These are phyloP conservation scores for Herpailurus yagouaroundi DNA, from an alignment of 2,113 vertebrate genomes.

Conservation along the genomic window DNA sequence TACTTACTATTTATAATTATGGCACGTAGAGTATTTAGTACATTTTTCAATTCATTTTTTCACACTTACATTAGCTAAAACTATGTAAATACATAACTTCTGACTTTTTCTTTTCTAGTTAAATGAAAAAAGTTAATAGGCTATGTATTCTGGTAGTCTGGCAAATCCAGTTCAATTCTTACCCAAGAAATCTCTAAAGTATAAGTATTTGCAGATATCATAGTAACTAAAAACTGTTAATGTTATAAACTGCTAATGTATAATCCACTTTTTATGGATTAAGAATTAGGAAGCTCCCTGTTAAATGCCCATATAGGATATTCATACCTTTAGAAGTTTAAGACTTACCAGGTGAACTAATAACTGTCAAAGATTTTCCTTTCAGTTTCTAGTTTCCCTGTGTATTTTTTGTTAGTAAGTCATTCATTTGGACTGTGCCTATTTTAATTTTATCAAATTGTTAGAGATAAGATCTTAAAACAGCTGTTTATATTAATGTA, in stretches of 20 bases:
- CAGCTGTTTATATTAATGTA: neutral
- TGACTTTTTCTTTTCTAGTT: constrained; percentile 41
- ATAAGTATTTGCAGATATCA: neutral
- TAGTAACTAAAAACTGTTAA: neutral
- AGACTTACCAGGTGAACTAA: constrained; percentile 1
- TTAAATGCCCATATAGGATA: neutral
- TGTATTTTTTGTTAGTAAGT: constrained; percentile 6
- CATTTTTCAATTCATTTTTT: constrained; percentile 23
- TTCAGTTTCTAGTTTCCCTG: neutral
- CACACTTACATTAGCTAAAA: constrained; percentile 30
- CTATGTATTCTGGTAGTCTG: neutral
- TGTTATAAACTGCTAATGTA: neutral
- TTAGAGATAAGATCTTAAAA: neutral
- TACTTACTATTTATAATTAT: neutral
- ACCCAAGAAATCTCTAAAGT: constrained; percentile 24
- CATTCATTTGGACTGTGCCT: neutral
- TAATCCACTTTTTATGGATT: constrained; percentile 26
- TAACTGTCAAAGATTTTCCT: constrained; percentile 38
- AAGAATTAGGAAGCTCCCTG: neutral
- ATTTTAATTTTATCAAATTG: constrained; percentile 7
- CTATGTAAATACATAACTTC: constrained; percentile 25
- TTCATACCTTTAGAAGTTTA: constrained; percentile 35
- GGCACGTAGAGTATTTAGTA: neutral
- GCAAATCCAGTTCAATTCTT: constrained; percentile 25
- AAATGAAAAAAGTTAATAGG: neutral